Evolutionary conservation across 2,113 vertebrate genomes (phyloP), one percentile per base, ranked within the genome.

Genomic region (Microtus ochrogaster): DNA sequence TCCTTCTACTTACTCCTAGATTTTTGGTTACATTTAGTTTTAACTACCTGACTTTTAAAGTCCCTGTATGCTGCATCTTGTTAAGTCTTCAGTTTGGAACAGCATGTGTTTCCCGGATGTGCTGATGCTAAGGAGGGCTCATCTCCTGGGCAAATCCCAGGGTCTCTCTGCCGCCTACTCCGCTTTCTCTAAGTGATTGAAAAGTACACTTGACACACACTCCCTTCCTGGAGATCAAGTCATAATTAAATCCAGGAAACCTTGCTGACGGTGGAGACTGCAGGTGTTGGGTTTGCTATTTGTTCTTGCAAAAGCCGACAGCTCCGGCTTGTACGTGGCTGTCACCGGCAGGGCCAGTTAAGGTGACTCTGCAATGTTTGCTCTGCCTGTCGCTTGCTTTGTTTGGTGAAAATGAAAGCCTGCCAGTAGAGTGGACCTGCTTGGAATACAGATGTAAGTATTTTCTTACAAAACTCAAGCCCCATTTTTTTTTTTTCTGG

Each of bases 221-320:
- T n/a, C 93, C 78, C 41, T 98, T 96, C 96, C 81, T 81, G 36
- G 93, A 94, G 90, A 96, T 92, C 79, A 58, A 61, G 94, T 91
- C 96, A 2, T 89, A 97, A 98, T 63, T 91, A 95, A 98, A 97
- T 66, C 96, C 96, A 96, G 63, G 89, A 93, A 96, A 82, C 91
- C n/a, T 89, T 95, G 89, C 68, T 86, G 39, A 72, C 24, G 94
- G 83, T 81, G 90, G 92, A 91, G 61, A 61, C 91, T 1, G 13
- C 82, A 83, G 79, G 41, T 88, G 96, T 77, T 68, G 90, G 95
- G 91, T 1, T 92, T 85, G 90, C 10, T 90, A 95, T 95, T 39
- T 81, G 88, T 95, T 91, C 73, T 84, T 79, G 74, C 65, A 90
- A 81, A 96, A 96, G 66, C 91, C 0, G 68, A 68, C 94, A 88